Conservation (phyloP, 2,888 invertebrate genomes). For the Ormyrus thymus region DNA sequence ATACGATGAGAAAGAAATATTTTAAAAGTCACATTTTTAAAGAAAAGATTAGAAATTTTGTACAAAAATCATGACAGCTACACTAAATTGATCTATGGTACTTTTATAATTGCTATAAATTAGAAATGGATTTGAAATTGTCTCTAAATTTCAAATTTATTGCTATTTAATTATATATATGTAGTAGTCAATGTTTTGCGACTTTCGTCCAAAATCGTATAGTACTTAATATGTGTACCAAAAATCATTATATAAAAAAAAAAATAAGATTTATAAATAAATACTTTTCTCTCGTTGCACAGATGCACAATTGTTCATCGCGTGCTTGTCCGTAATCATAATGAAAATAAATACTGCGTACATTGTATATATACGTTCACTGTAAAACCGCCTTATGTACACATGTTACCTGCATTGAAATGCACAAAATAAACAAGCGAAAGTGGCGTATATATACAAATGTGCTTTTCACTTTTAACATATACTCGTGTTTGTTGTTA, state of each 20-base stretch:
- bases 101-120: too few species aligned
- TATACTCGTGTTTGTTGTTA: constrained; percentile 42
- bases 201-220: neutral
- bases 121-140: too few species aligned
- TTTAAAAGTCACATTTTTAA: constrained; percentile 2
- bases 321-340: constrained; percentile 29
- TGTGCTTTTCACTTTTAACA: constrained; percentile 27
- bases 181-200: neutral
- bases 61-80: too few species aligned
- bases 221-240: too few species aligned
- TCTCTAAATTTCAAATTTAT: neutral
- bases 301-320: constrained; percentile 17
- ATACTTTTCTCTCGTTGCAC: constrained; percentile 6
- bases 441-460: constrained; percentile 10
- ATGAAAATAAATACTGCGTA: constrained; percentile 8
- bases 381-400: neutral
- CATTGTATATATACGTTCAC: constrained; percentile 20
- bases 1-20: neutral
- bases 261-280: neutral
- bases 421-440: constrained; percentile 9
- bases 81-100: too few species aligned
- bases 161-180: neutral
- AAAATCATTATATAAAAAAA: neutral
- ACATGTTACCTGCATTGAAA: constrained; percentile 12
- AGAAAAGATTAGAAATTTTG: too few species aligned